Conservation (phyloP, 2,888 invertebrate genomes). For the Pseudococcus viburni region DNA sequence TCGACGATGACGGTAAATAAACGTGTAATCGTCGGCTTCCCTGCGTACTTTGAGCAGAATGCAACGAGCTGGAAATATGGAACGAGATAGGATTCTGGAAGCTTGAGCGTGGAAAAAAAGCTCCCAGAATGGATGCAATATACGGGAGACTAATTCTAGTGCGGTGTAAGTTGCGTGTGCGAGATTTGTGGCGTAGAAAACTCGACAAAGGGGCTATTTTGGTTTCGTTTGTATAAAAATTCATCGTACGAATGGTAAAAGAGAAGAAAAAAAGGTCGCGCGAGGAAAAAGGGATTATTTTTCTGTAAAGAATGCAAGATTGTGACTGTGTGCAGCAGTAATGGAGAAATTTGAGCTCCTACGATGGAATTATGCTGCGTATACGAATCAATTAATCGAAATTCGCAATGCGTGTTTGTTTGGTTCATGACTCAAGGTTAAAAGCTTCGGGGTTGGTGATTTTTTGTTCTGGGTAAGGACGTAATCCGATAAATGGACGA, state of each 20-base stretch:
- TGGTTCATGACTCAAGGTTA: neutral
- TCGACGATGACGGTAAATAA: neutral
- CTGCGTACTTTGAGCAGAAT: neutral
- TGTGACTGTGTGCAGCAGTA: neutral
- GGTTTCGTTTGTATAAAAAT: conserved; percentile 2
- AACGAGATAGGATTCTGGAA: neutral
- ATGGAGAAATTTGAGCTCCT: neutral
- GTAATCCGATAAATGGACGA: neutral
- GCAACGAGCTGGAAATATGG: conserved; percentile 4
- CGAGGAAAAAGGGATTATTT: neutral
- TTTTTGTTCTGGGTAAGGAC: neutral
- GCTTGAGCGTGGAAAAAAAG: neutral
- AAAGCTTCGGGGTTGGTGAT: neutral
- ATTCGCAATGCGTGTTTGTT: conserved; percentile 19
- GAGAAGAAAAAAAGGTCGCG: neutral
- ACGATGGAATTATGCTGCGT: neutral
- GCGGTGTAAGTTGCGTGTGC: neutral
- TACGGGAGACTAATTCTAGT: neutral
- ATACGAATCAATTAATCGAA: conserved; percentile 16
- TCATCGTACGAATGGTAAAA: neutral
- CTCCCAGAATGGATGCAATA: neutral
- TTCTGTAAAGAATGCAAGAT: neutral
- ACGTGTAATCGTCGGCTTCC: neutral
- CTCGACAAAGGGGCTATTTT: neutral
- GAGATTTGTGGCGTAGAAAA: neutral